Evolutionary conservation across 1,140 invertebrate species (phyloP).

Genomic region (Chionoecetes opilio): DNA sequence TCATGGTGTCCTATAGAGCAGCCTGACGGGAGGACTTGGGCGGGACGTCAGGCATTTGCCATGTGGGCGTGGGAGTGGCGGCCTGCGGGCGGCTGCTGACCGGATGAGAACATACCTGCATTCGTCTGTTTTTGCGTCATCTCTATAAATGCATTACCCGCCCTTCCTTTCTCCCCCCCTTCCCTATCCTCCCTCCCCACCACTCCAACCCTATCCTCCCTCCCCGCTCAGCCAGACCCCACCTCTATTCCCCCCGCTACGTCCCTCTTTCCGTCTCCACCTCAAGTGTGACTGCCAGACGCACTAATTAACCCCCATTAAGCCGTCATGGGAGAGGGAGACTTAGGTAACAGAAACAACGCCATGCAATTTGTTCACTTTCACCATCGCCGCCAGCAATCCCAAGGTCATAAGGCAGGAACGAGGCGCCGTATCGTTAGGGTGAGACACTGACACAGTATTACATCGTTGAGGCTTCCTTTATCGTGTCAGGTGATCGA

Average conservation of each 20-base stretch:
- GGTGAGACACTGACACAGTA: not conserved
- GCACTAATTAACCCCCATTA: not conserved
- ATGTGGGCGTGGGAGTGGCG: not conserved
- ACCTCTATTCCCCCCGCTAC: not conserved
- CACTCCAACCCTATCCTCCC: not conserved
- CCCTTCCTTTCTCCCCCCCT: not conserved
- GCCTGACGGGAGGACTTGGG: not conserved
- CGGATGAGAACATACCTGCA: not conserved
- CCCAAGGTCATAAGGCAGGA: not conserved
- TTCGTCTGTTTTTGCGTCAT: constrained; percentile 39
- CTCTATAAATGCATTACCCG: constrained; percentile 10
- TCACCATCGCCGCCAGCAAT: not conserved
- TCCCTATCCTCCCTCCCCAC: no score
- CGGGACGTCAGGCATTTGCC: not conserved
- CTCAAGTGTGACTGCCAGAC: not conserved
- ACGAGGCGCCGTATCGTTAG: not conserved
- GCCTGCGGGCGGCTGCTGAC: not conserved
- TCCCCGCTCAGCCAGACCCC: not conserved
- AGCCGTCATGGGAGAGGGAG: not conserved
- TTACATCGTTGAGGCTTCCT: not conserved
- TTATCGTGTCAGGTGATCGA: not conserved
- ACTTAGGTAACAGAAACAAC: not conserved
- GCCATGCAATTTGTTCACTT: not conserved
- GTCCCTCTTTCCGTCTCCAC: not conserved
- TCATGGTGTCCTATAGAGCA: not conserved